A percentile compares a stretch with the other conserved stretches of the same genome.
Conservation (phyloP, 2,797 vertebrate species). For the Aselliscus stoliczkanus region DNA sequence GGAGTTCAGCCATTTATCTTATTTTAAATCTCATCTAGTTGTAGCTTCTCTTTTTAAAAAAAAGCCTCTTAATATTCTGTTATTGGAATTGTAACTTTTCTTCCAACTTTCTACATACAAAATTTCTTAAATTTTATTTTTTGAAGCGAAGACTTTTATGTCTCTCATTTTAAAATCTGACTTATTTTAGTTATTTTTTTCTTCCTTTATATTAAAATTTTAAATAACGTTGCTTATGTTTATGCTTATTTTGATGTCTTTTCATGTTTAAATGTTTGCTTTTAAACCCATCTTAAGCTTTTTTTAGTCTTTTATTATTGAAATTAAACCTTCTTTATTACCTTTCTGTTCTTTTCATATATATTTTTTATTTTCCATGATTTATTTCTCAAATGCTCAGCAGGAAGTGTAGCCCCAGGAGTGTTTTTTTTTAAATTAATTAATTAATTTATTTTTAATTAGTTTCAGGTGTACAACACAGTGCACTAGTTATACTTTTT, state of each 20-base stretch:
- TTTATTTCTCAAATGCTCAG: background rate
- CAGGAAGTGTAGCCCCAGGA: background rate
- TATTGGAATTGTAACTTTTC: slow-evolving; percentile 19
- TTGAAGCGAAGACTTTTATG: slow-evolving; percentile 15
- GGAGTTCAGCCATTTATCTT: slow-evolving; percentile 21
- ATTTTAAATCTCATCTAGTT: slow-evolving; percentile 48
- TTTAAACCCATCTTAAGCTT: background rate
- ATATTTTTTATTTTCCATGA: background rate
- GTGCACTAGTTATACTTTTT: too few species aligned
- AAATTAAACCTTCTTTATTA: background rate
- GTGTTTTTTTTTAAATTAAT: too few species aligned
- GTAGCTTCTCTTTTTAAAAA: background rate
- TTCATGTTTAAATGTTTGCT: background rate
- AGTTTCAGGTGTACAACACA: too few species aligned
- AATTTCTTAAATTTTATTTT: slow-evolving; percentile 32
- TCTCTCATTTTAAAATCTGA: background rate
- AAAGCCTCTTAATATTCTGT: background rate
- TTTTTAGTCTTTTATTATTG: background rate
- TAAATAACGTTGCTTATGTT: background rate
- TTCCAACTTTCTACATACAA: background rate
- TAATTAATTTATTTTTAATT: too few species aligned
- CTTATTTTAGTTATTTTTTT: slow-evolving; percentile 19
- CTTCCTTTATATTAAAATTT: slow-evolving; percentile 18
- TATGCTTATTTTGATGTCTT: background rate
- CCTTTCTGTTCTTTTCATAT: background rate